These are phyloP conservation scores for Chironomus tepperi DNA, from an alignment of 1,140 invertebrate genomes.

Conservation along the genomic window DNA sequence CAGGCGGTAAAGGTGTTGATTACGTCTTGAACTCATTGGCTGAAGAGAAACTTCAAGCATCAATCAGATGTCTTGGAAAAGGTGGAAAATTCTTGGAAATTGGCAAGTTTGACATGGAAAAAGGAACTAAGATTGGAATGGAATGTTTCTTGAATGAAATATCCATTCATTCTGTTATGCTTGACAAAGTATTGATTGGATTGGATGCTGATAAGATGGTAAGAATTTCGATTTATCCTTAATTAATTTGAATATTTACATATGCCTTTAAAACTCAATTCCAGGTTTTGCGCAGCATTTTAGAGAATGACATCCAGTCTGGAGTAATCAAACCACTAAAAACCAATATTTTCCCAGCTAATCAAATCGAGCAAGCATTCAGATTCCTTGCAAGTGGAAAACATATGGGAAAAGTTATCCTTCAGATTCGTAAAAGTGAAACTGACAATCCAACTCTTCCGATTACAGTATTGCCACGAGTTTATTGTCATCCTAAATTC, in stretches of 20 bases:
- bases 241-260: background rate
- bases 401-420: constrained; percentile 74
- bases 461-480: constrained; percentile 36
- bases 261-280: background rate
- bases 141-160: constrained; percentile 72
- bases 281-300: constrained; percentile 36
- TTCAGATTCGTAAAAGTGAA: constrained; percentile 32
- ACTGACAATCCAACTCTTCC: constrained; percentile 30
- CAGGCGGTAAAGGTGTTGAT: constrained; percentile 55
- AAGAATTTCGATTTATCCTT: constrained; percentile 33
- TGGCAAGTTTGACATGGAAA: constrained; percentile 64
- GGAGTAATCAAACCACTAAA: constrained; percentile 56
- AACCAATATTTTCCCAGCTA: constrained; percentile 47
- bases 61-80: constrained; percentile 64
- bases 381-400: constrained; percentile 74
- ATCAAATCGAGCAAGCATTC: constrained; percentile 59
- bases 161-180: constrained; percentile 79
- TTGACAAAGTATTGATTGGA: constrained; percentile 62
- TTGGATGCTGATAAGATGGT: constrained; percentile 41
- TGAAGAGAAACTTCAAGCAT: constrained; percentile 58
- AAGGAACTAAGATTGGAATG: constrained; percentile 57
- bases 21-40: constrained; percentile 58
- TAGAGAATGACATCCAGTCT: constrained; percentile 52
- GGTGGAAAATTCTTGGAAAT: constrained; percentile 67
- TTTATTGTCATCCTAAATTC: constrained; percentile 41